Base-by-base conservation (phyloP, 2,888 invertebrate genomes). In the Eueremaeus valkanovi region DNA sequence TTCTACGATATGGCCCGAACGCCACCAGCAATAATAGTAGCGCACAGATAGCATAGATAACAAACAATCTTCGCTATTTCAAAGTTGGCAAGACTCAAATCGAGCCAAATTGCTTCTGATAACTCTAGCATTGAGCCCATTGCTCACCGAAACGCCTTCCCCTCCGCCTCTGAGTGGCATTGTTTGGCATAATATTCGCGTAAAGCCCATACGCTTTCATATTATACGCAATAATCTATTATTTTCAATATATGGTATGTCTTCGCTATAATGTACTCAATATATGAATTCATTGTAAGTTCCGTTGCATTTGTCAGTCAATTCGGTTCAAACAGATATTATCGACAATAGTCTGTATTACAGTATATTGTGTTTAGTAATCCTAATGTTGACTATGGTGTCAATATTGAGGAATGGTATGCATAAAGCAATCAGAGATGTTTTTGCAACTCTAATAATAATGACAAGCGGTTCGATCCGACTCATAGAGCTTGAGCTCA, bases 1-100 rank as follows among this genome's bases (percentile, higher is more conserved):
- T 66, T 66, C 66, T 40, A 66, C 40, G 21, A 66, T 66, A 66
- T 66, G 36, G 21, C 63, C 33, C 66, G 66, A 66, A 33, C 40
- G 66, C 66, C 66, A 66, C 21, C 40, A 66, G 66, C 66, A 66
- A 66, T 66, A 66, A 66, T 66, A 66, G 66, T 58, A 29, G 63
- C 29, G 36, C 21, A 66, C 40, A 36, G 40, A 36, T 66, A 66
- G 36, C 36, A 31, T 40, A 36, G 36, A 66, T 40, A 66, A 66
- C 66, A 66, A 66, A 66, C 66, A 66, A 66, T 66, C 66, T 66
- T 66, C 40, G 66, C 66, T 66, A 66, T 66, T 58, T 21, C 36
- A 66, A 33, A 5, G 3, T 24, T 66, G 21, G n/a, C 70, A 70
- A 70, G 27, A 70, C 27, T 70, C 11, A 27, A 70, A 70, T 66